Conservation (phyloP, 2,888 invertebrate genomes). For the Sicus ferrugineus region DNA sequence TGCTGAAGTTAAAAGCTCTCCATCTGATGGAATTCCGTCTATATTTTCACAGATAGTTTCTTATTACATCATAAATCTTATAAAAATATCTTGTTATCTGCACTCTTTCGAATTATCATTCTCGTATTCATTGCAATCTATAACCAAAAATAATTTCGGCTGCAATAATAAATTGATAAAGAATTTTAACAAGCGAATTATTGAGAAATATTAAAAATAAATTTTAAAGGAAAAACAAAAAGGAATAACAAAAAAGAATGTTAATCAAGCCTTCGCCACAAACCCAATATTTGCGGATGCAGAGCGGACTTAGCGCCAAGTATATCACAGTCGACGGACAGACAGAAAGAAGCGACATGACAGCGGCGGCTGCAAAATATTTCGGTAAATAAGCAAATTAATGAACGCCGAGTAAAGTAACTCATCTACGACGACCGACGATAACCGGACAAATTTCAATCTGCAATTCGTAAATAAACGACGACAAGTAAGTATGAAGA, state of each 20-base stretch:
- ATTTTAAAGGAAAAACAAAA: background rate
- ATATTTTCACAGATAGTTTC: no score
- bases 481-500: background rate
- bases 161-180: conserved; percentile 4
- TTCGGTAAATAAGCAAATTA: conserved; percentile 12
- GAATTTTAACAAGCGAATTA: background rate
- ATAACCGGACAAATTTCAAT: conserved; percentile 6
- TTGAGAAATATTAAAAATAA: background rate
- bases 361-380: background rate
- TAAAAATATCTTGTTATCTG: background rate
- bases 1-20: no score
- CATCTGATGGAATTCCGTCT: no score
- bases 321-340: background rate
- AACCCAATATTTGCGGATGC: conserved; percentile 1
- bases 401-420: conserved; percentile 20
- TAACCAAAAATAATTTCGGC: conserved; percentile 1
- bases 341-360: background rate
- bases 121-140: background rate
- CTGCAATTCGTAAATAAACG: conserved; percentile 1
- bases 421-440: conserved; percentile 19
- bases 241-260: background rate
- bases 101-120: conserved; percentile 18
- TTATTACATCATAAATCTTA: background rate
- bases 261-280: conserved; percentile 20
- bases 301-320: background rate